Evolutionary conservation across 1,140 invertebrate genomes (phyloP).

Genomic region (Drosophila aff.): DNA sequence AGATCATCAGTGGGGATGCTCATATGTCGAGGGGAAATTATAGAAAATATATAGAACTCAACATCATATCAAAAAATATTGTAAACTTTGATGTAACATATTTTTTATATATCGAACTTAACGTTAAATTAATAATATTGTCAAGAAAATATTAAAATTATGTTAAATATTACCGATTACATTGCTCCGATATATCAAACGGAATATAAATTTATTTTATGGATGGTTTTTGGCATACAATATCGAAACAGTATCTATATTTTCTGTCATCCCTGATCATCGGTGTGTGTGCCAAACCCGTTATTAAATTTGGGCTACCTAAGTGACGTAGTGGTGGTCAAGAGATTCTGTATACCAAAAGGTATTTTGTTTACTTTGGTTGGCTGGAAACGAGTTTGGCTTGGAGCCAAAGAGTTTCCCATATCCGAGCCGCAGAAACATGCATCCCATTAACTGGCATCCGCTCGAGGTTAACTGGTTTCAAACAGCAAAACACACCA

Average conservation of each 20-base stretch:
- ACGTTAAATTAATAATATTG: neutral
- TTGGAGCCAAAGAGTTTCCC: conserved; percentile 46
- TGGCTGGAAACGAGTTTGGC: conserved; percentile 33
- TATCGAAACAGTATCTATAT: neutral
- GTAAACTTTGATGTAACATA: neutral
- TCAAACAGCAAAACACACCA: conserved; percentile 16
- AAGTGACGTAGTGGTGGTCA: conserved; percentile 29
- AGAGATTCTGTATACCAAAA: conserved; percentile 30
- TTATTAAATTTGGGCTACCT: conserved; percentile 62
- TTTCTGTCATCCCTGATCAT: neutral
- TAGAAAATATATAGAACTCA: neutral
- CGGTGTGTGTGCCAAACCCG: conserved; percentile 52
- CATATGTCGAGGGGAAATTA: neutral
- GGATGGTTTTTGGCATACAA: neutral
- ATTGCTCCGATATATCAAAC: neutral
- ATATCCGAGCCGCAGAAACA: conserved; percentile 13
- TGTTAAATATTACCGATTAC: neutral
- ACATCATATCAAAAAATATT: neutral
- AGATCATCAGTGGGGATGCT: neutral
- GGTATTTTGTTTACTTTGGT: conserved; percentile 54
- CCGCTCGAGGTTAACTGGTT: conserved; percentile 63
- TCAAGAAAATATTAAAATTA: neutral
- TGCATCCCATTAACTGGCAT: conserved; percentile 22
- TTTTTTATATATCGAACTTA: neutral
- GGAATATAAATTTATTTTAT: neutral